Percentiles rank a stretch among this genome's conserved stretches.
Evolutionary conservation across 2,888 invertebrate species (phyloP).

Genomic region (Limnephilus rhombicus): DNA sequence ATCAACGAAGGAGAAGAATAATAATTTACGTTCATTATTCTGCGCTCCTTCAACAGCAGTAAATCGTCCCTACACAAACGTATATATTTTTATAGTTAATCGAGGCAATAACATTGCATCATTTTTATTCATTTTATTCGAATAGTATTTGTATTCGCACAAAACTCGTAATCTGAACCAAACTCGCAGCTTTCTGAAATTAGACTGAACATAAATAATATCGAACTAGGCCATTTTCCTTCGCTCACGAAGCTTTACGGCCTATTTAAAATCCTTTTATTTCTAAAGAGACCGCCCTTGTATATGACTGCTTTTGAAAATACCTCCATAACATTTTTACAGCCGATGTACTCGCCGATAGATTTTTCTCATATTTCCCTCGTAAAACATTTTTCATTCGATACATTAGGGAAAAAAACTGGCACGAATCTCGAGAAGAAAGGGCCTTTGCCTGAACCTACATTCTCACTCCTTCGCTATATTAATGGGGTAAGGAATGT

Average conservation of each 20-base stretch:
- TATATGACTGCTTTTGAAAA: constrained; percentile 51
- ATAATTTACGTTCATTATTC: not conserved
- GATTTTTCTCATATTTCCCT: constrained; percentile 60
- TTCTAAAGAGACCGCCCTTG: constrained; percentile 25
- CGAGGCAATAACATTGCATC: constrained; percentile 1
- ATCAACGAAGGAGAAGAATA: not conserved
- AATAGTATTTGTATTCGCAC: not conserved
- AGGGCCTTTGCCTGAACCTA: constrained; percentile 26
- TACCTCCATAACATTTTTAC: constrained; percentile 61
- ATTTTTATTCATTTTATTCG: constrained; percentile 15
- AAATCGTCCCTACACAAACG: not conserved
- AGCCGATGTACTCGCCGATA: constrained; percentile 60
- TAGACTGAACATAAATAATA: constrained; percentile 38
- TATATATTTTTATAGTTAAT: not conserved
- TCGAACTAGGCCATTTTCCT: constrained; percentile 46
- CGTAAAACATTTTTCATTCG: constrained; percentile 58
- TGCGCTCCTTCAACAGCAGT: not conserved
- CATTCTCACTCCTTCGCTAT: constrained; percentile 42
- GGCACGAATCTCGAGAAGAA: constrained; percentile 23
- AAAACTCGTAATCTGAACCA: constrained; percentile 19
- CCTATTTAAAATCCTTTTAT: constrained; percentile 56
- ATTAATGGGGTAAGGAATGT: constrained; percentile 42
- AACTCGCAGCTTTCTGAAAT: constrained; percentile 32
- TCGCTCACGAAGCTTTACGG: constrained; percentile 43
- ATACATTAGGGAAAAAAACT: constrained; percentile 57